Evolutionary conservation across 2,113 vertebrate species (phyloP).

Genomic region (Geothlypis trichas): DNA sequence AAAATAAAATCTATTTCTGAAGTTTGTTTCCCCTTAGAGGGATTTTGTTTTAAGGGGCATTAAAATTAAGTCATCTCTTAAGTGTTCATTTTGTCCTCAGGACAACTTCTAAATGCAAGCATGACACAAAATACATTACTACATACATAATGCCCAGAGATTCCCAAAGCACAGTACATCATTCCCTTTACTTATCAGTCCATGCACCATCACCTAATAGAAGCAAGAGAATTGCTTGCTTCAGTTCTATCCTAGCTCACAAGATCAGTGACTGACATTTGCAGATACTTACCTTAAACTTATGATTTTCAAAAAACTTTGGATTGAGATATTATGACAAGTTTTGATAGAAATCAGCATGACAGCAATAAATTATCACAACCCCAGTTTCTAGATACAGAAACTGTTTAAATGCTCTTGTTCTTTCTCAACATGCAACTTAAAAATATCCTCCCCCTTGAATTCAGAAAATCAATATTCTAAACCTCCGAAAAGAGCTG

Average conservation of each 20-base stretch:
- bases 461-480: slow-evolving; percentile 14
- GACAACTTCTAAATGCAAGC: slow-evolving; percentile 12
- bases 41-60: not conserved
- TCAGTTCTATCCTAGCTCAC: not conserved
- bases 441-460: not conserved
- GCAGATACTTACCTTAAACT: not conserved
- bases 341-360: not conserved
- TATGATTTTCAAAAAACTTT: slow-evolving; percentile 5
- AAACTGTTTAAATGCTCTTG: not conserved
- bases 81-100: slow-evolving; percentile 8
- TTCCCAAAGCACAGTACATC: not conserved
- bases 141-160: not conserved
- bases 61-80: not conserved
- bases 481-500: not conserved
- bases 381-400: not conserved
- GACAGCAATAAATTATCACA: not conserved
- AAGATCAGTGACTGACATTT: slow-evolving; percentile 24
- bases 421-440: slow-evolving; percentile 13
- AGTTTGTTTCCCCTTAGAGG: not conserved
- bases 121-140: slow-evolving; percentile 2
- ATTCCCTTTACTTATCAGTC: not conserved
- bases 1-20: not conserved
- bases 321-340: not conserved
- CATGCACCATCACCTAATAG: not conserved
- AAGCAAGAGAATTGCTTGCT: slow-evolving; percentile 4